A percentile compares a stretch with the other conserved stretches of the same genome.
Evolutionary conservation across 2,113 vertebrate species (phyloP).

Genomic region (Rhabdornis inornatus): DNA sequence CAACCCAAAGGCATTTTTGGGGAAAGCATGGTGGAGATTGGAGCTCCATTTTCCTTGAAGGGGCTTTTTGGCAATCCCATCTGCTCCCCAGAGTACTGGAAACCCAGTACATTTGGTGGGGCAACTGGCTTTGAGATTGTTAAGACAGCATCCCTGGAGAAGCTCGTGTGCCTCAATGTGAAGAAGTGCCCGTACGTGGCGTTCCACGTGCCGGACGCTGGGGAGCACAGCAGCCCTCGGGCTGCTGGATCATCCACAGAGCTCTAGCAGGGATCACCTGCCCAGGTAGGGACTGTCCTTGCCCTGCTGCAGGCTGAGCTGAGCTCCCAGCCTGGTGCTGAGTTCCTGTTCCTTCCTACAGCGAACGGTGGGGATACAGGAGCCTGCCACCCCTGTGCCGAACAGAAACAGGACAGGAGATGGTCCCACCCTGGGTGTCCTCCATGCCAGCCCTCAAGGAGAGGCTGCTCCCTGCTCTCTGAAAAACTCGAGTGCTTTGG

Average conservation of each 20-base stretch:
- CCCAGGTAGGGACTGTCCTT: background rate
- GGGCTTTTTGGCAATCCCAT: conserved; percentile 95
- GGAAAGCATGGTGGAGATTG: conserved; percentile 97
- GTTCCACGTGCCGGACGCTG: conserved; percentile 74
- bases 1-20: conserved; percentile 83
- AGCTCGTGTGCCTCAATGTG: conserved; percentile 88
- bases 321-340: background rate
- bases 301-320: background rate
- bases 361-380: background rate
- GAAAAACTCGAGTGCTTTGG: background rate
- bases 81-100: conserved; percentile 96
- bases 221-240: background rate
- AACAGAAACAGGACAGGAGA: background rate
- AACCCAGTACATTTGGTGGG: conserved; percentile 92
- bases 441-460: background rate
- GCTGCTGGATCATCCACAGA: conserved; percentile 31
- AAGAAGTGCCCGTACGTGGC: conserved; percentile 87
- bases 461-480: background rate
- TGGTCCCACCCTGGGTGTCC: background rate
- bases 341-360: background rate
- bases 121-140: conserved; percentile 85
- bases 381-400: background rate
- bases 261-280: conserved; percentile 41
- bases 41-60: conserved; percentile 93
- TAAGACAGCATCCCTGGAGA: conserved; percentile 82